Evolutionary conservation across 2,797 vertebrate species (phyloP).

Genomic region (Lateolabrax maculatus): DNA sequence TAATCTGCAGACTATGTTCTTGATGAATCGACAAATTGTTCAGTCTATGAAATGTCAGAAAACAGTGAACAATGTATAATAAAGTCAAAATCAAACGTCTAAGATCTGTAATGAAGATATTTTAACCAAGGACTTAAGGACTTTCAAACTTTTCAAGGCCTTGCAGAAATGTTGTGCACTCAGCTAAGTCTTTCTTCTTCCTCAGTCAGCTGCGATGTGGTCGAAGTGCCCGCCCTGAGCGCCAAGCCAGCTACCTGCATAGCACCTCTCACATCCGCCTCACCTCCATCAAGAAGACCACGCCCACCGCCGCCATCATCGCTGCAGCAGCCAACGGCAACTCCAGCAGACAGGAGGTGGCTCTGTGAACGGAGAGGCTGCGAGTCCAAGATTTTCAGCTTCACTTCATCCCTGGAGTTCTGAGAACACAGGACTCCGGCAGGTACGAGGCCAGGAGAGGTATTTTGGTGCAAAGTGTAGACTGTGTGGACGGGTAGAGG

Average conservation of each 20-base stretch:
- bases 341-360: conserved; percentile 85
- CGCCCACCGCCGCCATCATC: conserved; percentile 71
- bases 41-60: too few species aligned
- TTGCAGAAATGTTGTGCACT: too few species aligned
- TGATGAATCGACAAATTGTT: too few species aligned
- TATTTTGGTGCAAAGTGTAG: background rate
- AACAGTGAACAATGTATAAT: too few species aligned
- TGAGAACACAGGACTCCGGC: background rate
- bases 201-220: conserved; percentile 88
- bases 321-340: conserved; percentile 80
- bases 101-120: background rate
- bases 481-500: background rate
- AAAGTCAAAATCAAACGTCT: background rate
- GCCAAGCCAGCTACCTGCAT: conserved; percentile 88
- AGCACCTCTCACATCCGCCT: conserved; percentile 93
- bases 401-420: background rate
- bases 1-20: too few species aligned
- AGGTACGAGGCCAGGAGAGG: background rate
- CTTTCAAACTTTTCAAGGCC: background rate
- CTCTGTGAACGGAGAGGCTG: conserved; percentile 72
- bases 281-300: conserved; percentile 92
- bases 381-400: background rate
- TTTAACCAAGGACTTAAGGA: background rate
- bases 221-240: conserved; percentile 76
- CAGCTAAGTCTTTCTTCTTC: background rate